Conservation (phyloP, 2,797 vertebrate species). For the Pseudochirops cupreus region DNA sequence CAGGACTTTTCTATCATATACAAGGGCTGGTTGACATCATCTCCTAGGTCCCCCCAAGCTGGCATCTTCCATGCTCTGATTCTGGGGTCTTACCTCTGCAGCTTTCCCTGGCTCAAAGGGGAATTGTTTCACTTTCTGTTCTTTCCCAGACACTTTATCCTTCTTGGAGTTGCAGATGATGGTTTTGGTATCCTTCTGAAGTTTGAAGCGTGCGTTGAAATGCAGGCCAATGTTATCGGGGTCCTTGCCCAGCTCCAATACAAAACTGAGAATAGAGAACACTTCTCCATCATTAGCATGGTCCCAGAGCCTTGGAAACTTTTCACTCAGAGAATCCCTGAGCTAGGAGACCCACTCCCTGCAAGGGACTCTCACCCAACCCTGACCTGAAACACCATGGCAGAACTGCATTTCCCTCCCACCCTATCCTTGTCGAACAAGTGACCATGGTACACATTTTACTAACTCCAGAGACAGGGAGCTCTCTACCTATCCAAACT, state of each 20-base stretch:
- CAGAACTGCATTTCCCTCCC: background rate
- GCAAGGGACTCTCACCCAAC: background rate
- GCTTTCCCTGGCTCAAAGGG: conserved; percentile 85
- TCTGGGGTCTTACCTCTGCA: conserved; percentile 80
- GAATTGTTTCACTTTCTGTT: conserved; percentile 84
- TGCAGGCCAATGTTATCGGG: conserved; percentile 79
- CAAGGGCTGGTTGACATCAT: background rate
- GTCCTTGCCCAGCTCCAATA: conserved; percentile 86
- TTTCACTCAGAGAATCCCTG: background rate
- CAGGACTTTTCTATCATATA: background rate
- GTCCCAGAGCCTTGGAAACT: background rate
- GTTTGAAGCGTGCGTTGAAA: conserved; percentile 86
- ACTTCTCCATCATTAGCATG: background rate
- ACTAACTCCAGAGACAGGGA: background rate
- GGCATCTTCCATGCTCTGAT: background rate
- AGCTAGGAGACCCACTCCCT: background rate
- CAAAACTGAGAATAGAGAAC: conserved; percentile 78
- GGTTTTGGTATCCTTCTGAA: conserved; percentile 82
- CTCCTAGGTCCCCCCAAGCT: background rate
- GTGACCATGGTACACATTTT: background rate
- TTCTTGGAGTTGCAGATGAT: conserved; percentile 87
- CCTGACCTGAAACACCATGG: background rate
- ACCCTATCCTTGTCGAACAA: too few relatives aligned
- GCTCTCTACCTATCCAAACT: conserved; percentile 40
- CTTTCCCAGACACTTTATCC: conserved; percentile 82